Base-by-base conservation (phyloP, 1,140 invertebrate genomes). In the Brachionus calyciflorus region DNA sequence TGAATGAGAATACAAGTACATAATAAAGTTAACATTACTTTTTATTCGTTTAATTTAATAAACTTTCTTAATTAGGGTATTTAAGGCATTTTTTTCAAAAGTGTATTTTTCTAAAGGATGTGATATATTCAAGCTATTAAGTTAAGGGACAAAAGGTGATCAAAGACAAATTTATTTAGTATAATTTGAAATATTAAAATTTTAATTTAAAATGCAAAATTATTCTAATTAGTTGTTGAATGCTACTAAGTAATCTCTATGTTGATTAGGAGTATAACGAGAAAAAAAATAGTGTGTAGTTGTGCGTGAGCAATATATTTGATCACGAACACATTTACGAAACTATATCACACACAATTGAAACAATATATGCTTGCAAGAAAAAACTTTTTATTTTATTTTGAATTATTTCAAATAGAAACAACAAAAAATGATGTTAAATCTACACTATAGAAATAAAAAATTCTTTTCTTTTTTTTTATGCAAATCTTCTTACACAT, bases 151-250 rank as follows among this genome's bases (percentile, higher is more conserved):
- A 2, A 55, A 6, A 53, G 30, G 14, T n/a, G 4, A n/a, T 28
- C 2, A 19, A 60, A 60, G 55, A 60, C 55, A 60, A 60, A 37
- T 60, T 60, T 6, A 37, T 33, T 17, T 30, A 37, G 55, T 37
- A 60, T 30, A 60, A 60, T 60, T 37, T 37, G 3, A 37, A 37
- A 60, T 19, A 37, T 17, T 37, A 37, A 60, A 60, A 60, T 60
- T 33, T 33, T 33, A 60, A 60, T 60, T 37, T 60, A 60, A 60
- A 55, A 55, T 55, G 53, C 55, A 60, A 33, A 60, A 60, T 60
- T 60, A 60, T 60, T 60, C n/a, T 60, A 60, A 60, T 60, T 60
- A 33, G 33, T 24, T 9, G 19, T 37, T 60, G 0, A 60, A 60
- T 60, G 55, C 55, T 33, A 60, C 28, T 17, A 60, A 60, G 30